These are phyloP conservation scores for Bos indicus DNA, from an alignment of 2,113 vertebrate species.

Conservation along the genomic window DNA sequence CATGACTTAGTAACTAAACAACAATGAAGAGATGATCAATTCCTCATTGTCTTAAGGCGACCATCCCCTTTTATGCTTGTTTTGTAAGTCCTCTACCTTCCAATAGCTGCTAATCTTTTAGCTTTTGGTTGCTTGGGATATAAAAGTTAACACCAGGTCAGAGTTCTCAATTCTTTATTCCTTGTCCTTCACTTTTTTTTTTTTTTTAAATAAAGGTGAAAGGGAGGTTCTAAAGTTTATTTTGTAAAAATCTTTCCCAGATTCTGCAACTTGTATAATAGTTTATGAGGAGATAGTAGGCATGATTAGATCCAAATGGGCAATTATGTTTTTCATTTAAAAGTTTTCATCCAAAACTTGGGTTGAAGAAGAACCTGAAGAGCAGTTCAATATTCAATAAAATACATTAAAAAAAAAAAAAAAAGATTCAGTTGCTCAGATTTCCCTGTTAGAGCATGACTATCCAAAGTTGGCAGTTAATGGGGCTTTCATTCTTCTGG, in stretches of 20 bases:
- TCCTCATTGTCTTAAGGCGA: background rate
- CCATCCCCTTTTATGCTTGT: background rate
- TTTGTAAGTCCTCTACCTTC: background rate
- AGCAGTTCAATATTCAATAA: constrained; percentile 27
- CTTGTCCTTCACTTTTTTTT: background rate
- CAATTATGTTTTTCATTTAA: constrained; percentile 30
- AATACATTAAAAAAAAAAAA: background rate
- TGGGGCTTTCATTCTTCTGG: background rate
- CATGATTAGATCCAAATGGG: constrained; percentile 24
- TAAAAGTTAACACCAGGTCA: background rate
- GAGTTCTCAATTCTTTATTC: background rate
- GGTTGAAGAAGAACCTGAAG: background rate
- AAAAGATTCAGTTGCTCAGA: background rate
- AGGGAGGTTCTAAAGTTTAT: constrained; percentile 4
- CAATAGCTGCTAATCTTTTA: background rate
- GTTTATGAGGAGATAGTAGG: background rate
- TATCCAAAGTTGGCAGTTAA: constrained; percentile 9
- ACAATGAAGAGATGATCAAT: background rate
- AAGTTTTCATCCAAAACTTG: constrained; percentile 33
- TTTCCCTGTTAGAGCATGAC: background rate
- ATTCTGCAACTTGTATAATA: background rate
- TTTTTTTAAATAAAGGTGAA: background rate
- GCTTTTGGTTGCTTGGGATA: background rate
- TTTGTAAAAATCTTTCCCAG: background rate
- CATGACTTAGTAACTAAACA: background rate